Evolutionary conservation across 2,797 vertebrate species (phyloP), one percentile per base, ranked within the genome.

Genomic region (Pseudotriccus pelzelni): DNA sequence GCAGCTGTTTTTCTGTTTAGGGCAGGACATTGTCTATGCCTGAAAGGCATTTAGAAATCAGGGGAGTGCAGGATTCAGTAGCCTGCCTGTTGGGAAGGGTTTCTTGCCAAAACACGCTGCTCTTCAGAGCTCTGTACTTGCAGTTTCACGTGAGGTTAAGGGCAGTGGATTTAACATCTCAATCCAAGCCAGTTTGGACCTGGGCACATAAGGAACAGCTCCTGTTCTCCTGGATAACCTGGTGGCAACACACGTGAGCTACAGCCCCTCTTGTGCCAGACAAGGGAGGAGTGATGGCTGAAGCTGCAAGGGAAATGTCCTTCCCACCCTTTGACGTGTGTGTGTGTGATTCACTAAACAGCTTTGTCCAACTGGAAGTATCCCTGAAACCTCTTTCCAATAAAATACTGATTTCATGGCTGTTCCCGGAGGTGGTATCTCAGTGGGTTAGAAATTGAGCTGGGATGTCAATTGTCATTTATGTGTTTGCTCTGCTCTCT

Each of bases 221-320:
- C n/a, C 72, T 82, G 53, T 3, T 64, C 14, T 58, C 1, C 2
- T 81, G 66, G 53, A 4, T 68, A 13, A 44, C 0, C 0, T 19
- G 28, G 28, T 30, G 66, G 13, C 34, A 56, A 10, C 1, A 5
- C 7, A 2, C 0, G 0, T 7, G 56, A 68, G 32, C 55, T 12
- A 24, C 18, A 68, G 28, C 23, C 41, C 32, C 6, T 49, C 28
- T 4, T 15, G 43, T 30, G 44, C 0, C 6, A 47, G 3, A 7
- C 7, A 25, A 30, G 47, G 27, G 30, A 37, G 82, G 55, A 56
- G 1, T 0, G 5, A 5, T 15, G 67, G 28, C 50, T 66, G 60
- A 63, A 47, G 53, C 36, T 67, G 15, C 32, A 5, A 7, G n/a
- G 23, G 53, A 17, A 91, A 39, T 16, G 37, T 30, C 81, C 58